A percentile compares a stretch with the other conserved stretches of the same genome.
phyloP scores from a whole-genome alignment of 1,140 invertebrate species.

The Galleria mellonella region DNA sequence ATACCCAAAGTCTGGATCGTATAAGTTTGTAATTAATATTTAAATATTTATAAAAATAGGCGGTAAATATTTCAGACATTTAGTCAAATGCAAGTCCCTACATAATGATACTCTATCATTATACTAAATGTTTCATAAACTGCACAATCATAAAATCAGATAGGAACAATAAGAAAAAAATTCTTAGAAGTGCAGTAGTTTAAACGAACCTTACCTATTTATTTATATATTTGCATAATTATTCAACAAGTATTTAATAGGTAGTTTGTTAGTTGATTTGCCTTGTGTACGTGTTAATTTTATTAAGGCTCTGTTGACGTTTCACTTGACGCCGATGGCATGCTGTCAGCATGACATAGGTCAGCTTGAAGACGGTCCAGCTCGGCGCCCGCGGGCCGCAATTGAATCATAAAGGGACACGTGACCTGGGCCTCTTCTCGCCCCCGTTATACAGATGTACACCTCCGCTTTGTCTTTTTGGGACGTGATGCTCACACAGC shows the following conservation, averaged over 20 bases:
- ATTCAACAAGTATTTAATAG: neutral
- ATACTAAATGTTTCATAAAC: too few species aligned
- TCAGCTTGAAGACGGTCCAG: constrained; percentile 48
- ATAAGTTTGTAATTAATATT: too few species aligned
- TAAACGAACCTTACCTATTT: too few species aligned
- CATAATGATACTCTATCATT: too few species aligned
- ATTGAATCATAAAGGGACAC: constrained; percentile 50
- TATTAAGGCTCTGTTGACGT: constrained; percentile 16
- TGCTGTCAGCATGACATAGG: constrained; percentile 33
- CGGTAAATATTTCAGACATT: too few species aligned
- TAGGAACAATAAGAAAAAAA: too few species aligned
- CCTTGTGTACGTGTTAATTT: constrained; percentile 49
- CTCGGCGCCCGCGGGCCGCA: constrained; percentile 20
- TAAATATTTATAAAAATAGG: too few species aligned
- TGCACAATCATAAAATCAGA: too few species aligned
- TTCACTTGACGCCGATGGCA: constrained; percentile 22
- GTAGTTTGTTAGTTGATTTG: constrained; percentile 5
- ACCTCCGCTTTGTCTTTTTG: constrained; percentile 9
- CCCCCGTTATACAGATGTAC: constrained; percentile 3
- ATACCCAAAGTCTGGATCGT: too few species aligned
- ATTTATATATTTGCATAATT: too few species aligned
- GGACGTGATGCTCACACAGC: constrained; percentile 13
- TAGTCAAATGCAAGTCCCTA: too few species aligned
- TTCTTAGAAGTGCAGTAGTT: too few species aligned
- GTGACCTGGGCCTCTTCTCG: constrained; percentile 20